Percentiles rank a stretch among this genome's conserved stretches.
Conservation (phyloP, 2,888 invertebrate species). For the Trilocha varians region DNA sequence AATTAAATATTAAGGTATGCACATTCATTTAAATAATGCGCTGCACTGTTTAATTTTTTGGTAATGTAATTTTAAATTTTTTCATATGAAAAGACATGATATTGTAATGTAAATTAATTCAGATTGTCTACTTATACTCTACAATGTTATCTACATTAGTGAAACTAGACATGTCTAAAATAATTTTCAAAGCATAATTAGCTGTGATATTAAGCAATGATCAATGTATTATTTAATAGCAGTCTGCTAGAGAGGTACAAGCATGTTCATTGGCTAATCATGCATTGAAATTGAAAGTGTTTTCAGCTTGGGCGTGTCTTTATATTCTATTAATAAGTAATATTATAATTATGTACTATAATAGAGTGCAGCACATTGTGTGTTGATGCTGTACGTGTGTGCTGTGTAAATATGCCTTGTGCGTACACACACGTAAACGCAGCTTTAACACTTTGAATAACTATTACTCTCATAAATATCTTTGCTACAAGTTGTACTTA, state of each 20-base stretch:
- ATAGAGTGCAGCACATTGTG: constrained; percentile 68
- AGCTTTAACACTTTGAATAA: constrained; percentile 72
- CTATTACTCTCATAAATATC: constrained; percentile 76
- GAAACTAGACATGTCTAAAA: constrained; percentile 73
- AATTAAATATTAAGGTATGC: constrained; percentile 74
- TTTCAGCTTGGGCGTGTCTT: constrained; percentile 71
- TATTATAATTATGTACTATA: constrained; percentile 65
- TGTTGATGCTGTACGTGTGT: constrained; percentile 68
- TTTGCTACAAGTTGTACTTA: constrained; percentile 81
- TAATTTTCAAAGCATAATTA: constrained; percentile 75
- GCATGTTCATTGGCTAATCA: constrained; percentile 74
- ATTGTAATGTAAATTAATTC: constrained; percentile 74
- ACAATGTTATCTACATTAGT: constrained; percentile 73
- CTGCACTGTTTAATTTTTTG: constrained; percentile 73
- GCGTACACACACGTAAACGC: constrained; percentile 72
- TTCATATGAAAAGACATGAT: constrained; percentile 74
- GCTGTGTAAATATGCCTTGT: constrained; percentile 71
- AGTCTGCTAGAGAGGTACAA: constrained; percentile 65
- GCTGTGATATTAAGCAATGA: constrained; percentile 72
- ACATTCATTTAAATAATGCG: constrained; percentile 73
- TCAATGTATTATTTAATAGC: constrained; percentile 73
- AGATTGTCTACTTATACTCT: constrained; percentile 73
- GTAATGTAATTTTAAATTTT: constrained; percentile 70
- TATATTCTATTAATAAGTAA: constrained; percentile 70
- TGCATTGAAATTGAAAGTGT: constrained; percentile 70